Evolutionary conservation across 2,888 invertebrate species (phyloP), one percentile per base, ranked within the genome.

Genomic region (Ypsolopha scabrella): DNA sequence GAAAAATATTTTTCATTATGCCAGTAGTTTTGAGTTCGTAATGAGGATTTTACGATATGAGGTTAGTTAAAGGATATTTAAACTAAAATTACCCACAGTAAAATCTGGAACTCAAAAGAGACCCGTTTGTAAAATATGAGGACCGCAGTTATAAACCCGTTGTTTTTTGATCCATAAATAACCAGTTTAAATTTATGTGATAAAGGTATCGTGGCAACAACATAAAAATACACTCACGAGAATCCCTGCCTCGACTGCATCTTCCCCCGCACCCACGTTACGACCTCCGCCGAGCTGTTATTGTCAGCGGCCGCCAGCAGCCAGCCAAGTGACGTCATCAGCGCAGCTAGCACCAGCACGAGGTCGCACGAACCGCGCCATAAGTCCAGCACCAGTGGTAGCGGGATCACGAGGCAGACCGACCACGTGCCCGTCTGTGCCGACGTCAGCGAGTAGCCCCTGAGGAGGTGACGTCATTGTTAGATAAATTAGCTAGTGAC

Each of bases 381-480:
- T 59, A 64, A 62, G 53, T 97, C 97, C 60, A 94, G 94, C 60
- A 94, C 80, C 90, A 96, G 94, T 38, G 96, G 92, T 80, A 98
- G 88, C 51, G 98, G 98, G 73, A 96, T 93, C 56, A 93, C 94
- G 62, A 98, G 85, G 59, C 94, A 94, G 57, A 97, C 90, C 53
- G 96, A 91, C 63, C 96, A 77, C 1, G 96, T 96, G 34, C 96
- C 98, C 62, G 96, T 93, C 48, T 95, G 88, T 0, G 96, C 93
- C 10, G 97, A 97, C 13, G 98, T 98, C 62, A 98, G 85, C 63
- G 97, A 96, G 64, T 96, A 94, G 49, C 97, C 98, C 95, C 97
- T 97, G 79, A n/a, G 9, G 37, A 11, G 11, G 33, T 7, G 6
- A 43, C 8, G 8, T 43, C 9, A 43, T 10, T 43, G 13, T 10